Evolutionary conservation across 1,140 invertebrate species (phyloP), one percentile per base, ranked within the genome.

Genomic region (Platyscapa corneri): DNA sequence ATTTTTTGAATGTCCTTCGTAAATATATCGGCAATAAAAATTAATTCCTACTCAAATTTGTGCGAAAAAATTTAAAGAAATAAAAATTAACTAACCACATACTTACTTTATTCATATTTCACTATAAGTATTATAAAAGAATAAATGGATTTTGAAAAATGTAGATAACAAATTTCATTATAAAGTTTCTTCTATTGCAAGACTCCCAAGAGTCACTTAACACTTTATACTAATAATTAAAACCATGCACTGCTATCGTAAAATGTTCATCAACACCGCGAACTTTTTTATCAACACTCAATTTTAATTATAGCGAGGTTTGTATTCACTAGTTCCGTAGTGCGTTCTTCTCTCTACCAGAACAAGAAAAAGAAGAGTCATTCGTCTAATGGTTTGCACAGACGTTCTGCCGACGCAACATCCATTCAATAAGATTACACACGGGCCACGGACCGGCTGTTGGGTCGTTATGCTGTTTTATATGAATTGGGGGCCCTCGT

Each of bases 361-460:
- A n/a, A n/a, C n/a, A n/a, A n/a, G n/a, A n/a, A n/a, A n/a, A n/a
- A n/a, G n/a, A n/a, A n/a, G n/a, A n/a, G n/a, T n/a, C n/a, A n/a
- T n/a, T n/a, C n/a, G n/a, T n/a, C n/a, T n/a, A n/a, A n/a, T n/a
- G n/a, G n/a, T n/a, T n/a, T n/a, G n/a, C n/a, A n/a, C n/a, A n/a
- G n/a, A n/a, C n/a, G n/a, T n/a, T n/a, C n/a, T n/a, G 27, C 39
- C n/a, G 34, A 6, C 3, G 30, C 27, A 18, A 23, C 23, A 5
- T 64, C 56, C 37, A 32, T 67, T 85, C 82, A 85, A 85, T 85
- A 85, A 85, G 79, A 42, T 56, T 56, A 77, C 32, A 70, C 67
- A 32, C 30, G 42, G 42, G 8, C 16, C 23, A 27, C 46, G 42
- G 32, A 60, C 77, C 23, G 34, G 76, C 60, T 77, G 64, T 84